Conservation (phyloP, 2,113 vertebrate species). For the Smithornis capensis region DNA sequence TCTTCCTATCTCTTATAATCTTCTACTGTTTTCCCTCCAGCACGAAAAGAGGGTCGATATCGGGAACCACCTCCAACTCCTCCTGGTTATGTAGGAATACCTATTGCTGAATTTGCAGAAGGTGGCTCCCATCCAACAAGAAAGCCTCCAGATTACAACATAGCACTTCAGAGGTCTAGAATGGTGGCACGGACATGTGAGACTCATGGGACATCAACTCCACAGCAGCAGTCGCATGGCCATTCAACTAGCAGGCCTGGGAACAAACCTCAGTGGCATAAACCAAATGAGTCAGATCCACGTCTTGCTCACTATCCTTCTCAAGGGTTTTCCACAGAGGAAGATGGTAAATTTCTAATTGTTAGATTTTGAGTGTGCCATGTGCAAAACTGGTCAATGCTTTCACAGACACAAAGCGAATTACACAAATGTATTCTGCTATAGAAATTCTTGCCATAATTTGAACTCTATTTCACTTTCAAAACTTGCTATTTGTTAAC, state of each 20-base stretch:
- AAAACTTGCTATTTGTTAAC: not conserved
- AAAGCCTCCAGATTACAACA: conserved; percentile 94
- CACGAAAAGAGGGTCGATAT: conserved; percentile 91
- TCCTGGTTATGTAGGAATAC: conserved; percentile 93
- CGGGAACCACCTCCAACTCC: conserved; percentile 95
- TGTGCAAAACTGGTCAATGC: not conserved
- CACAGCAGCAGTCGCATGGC: conserved; percentile 66
- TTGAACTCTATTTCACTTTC: not conserved
- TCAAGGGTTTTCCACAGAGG: conserved; percentile 79
- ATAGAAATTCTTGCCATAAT: not conserved
- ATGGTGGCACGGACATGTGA: conserved; percentile 91
- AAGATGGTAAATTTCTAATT: conserved; percentile 87
- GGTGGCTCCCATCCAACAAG: conserved; percentile 81
- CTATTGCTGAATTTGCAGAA: conserved; percentile 89
- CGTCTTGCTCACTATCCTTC: conserved; percentile 74
- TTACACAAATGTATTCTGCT: not conserved
- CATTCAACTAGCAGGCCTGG: conserved; percentile 66
- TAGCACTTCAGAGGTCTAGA: conserved; percentile 93
- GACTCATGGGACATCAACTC: conserved; percentile 63
- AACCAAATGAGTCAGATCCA: conserved; percentile 79
- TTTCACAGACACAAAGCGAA: not conserved
- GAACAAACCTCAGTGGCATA: conserved; percentile 81
- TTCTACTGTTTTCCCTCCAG: conserved; percentile 69
- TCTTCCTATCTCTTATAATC: not conserved
- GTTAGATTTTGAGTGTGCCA: conserved; percentile 6